phyloP scores from a whole-genome alignment of 2,888 invertebrate species.

The Eupithecia abbreviata region DNA sequence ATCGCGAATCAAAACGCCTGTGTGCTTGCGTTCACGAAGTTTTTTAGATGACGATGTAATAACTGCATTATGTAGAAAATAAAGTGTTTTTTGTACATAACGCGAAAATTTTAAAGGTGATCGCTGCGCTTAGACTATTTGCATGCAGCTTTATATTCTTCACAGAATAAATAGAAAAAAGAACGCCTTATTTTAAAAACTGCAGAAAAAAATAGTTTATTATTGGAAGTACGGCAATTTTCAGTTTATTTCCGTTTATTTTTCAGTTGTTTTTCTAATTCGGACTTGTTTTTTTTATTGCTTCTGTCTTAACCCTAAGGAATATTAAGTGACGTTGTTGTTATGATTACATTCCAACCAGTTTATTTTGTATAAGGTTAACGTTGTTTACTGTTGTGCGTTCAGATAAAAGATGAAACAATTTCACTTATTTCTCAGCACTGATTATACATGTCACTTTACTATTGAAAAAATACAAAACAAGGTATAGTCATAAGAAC shows the following conservation, averaged over 20 bases:
- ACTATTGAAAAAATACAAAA: neutral
- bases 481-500: slow-evolving; percentile 22
- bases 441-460: neutral
- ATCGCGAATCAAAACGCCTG: neutral
- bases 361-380: neutral
- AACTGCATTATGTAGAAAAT: neutral
- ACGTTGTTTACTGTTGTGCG: neutral
- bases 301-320: neutral
- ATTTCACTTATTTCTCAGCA: neutral
- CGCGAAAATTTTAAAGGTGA: too few species aligned
- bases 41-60: neutral
- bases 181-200: neutral
- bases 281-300: neutral
- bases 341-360: neutral
- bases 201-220: neutral
- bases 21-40: neutral
- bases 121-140: slow-evolving; percentile 5
- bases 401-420: neutral
- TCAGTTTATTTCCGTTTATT: neutral
- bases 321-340: neutral
- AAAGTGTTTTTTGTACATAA: too few species aligned
- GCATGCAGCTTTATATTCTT: neutral
- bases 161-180: slow-evolving; percentile 8
- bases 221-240: neutral
- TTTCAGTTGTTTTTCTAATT: neutral